Evolutionary conservation across 2,113 vertebrate genomes (phyloP).

Genomic region (Brachirus orientalis): DNA sequence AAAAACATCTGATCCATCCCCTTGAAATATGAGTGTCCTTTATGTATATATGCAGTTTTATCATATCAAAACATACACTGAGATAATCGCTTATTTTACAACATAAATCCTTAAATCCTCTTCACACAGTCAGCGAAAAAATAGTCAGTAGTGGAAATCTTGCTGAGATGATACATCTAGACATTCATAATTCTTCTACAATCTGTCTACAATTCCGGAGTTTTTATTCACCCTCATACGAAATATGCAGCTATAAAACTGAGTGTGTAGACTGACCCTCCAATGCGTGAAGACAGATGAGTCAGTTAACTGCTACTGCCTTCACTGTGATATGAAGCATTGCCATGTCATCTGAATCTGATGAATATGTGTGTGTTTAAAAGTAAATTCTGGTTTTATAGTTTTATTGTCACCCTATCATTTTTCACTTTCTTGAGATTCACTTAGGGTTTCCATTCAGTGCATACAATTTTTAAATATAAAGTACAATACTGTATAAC

Average conservation of each 20-base stretch:
- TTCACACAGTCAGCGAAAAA: neutral
- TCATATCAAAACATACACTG: too few relatives aligned
- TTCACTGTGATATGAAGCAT: neutral
- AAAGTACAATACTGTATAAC: neutral
- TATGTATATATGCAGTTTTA: too few relatives aligned
- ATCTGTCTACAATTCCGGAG: neutral
- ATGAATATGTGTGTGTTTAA: conserved; percentile 8
- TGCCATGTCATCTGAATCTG: neutral
- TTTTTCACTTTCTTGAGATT: conserved; percentile 6
- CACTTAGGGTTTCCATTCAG: neutral
- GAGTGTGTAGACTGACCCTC: conserved; percentile 12
- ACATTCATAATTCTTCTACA: conserved; percentile 1
- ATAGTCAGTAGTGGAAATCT: neutral
- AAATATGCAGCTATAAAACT: conserved; percentile 20
- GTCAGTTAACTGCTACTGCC: conserved; percentile 4
- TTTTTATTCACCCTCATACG: conserved; percentile 19
- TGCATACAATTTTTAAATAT: neutral
- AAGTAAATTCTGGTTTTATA: neutral
- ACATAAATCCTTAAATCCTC: neutral
- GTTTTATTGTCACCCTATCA: neutral
- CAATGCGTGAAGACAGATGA: conserved; percentile 17
- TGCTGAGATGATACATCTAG: conserved; percentile 4
- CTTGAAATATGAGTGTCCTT: too few relatives aligned
- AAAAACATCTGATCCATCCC: too few relatives aligned
- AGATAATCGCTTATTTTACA: neutral